These are phyloP conservation scores for Meda fulgida DNA, from an alignment of 2,797 vertebrate species.

Conservation along the genomic window DNA sequence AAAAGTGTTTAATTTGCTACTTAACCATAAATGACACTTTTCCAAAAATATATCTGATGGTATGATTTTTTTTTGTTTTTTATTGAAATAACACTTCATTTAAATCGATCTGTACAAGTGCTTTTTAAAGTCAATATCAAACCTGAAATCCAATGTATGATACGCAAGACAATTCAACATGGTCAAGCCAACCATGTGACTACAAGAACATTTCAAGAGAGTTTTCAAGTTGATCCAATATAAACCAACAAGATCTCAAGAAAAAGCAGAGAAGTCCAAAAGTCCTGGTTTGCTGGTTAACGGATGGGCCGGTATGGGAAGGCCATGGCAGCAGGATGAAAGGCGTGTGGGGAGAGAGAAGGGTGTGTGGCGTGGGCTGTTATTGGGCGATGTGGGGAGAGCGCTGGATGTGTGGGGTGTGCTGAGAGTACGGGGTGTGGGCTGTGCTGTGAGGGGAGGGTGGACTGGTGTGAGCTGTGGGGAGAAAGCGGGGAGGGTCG, in stretches of 20 bases:
- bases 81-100: constrained; percentile 3
- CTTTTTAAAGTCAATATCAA: not conserved
- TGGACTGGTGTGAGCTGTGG: constrained; percentile 67
- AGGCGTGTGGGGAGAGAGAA: constrained; percentile 79
- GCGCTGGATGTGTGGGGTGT: constrained; percentile 69
- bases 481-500: constrained; percentile 67
- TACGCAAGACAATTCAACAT: not conserved
- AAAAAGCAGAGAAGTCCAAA: not conserved
- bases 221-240: constrained; percentile 1
- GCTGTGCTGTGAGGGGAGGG: constrained; percentile 48
- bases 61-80: not conserved
- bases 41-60: constrained; percentile 23
- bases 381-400: constrained; percentile 61
- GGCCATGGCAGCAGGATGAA: constrained; percentile 85
- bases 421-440: constrained; percentile 68
- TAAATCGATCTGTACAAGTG: not conserved
- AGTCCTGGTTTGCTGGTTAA: constrained; percentile 65
- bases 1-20: not conserved
- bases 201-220: not conserved
- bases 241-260: not conserved
- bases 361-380: constrained; percentile 68
- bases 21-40: not conserved
- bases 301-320: constrained; percentile 92
- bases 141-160: not conserved
- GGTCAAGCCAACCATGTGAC: not conserved